Evolutionary conservation across 2,888 invertebrate species (phyloP).

Genomic region (Catocala sponsa): DNA sequence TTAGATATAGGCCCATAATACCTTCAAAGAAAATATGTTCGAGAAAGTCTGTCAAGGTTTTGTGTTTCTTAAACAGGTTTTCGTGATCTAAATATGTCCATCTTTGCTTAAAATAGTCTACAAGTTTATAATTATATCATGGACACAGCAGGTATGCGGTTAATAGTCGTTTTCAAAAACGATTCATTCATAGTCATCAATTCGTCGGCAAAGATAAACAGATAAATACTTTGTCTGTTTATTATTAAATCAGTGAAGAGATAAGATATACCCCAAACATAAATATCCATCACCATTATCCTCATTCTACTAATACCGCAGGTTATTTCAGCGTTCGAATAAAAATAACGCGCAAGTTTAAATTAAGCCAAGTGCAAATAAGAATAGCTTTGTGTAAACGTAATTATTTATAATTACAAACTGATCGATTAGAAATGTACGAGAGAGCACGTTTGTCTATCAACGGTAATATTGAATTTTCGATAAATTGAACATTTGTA

Average conservation of each 20-base stretch:
- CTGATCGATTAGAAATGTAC: constrained; percentile 56
- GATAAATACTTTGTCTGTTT: constrained; percentile 9
- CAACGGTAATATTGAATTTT: constrained; percentile 80
- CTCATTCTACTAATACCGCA: constrained; percentile 27
- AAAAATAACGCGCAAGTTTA: constrained; percentile 48
- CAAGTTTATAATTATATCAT: not conserved
- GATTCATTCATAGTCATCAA: not conserved
- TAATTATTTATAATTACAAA: constrained; percentile 32
- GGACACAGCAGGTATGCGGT: constrained; percentile 2
- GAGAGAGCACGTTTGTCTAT: constrained; percentile 70
- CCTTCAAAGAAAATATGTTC: not conserved
- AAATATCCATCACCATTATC: constrained; percentile 7
- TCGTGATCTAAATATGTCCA: not conserved
- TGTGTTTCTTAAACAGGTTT: not conserved
- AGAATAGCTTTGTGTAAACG: constrained; percentile 52
- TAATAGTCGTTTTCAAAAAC: constrained; percentile 6
- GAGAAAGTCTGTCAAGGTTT: constrained; percentile 18
- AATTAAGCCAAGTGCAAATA: constrained; percentile 46
- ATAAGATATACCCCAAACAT: constrained; percentile 1
- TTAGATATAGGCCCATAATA: too few species aligned
- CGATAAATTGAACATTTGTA: constrained; percentile 75
- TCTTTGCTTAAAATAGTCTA: not conserved
- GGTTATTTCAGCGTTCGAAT: constrained; percentile 35
- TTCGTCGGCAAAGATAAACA: constrained; percentile 7
- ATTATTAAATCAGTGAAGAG: constrained; percentile 2